Base-by-base conservation (phyloP, 1,140 invertebrate genomes). In the Apis cerana region DNA sequence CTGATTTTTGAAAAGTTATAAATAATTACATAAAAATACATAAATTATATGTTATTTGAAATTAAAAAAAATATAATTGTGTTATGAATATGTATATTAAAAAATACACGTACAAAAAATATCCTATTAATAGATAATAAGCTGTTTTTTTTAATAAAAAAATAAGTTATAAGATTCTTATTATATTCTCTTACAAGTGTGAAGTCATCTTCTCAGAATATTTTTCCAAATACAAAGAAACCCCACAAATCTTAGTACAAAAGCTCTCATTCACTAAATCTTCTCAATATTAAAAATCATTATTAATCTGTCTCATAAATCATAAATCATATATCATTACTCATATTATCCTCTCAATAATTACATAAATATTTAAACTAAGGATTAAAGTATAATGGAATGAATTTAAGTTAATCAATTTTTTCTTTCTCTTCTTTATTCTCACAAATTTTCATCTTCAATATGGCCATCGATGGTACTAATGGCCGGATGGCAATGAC, bases 401-500 rank as follows among this genome's bases (percentile, higher is more conserved):
- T 50, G 33, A 13, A 75, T 23, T 15, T 11, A n/a, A 11, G 1
- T 19, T 72, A 54, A 54, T 48, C 68, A 23, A 54, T 50, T 27
- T 52, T n/a, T 52, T 5, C 48, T 54, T 1, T 3, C 27, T 52
- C 48, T 52, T 5, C 48, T 54, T 1, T 3, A 54, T 71, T 10
- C 50, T 10, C 27, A 8, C 17, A 19, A 74, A 74, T 33, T 74
- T 43, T 2, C 21, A 59, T 74, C 33, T 27, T 43, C 19, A 23
- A 33, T 43, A n/a, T 13, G 9, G 13, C 56, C 33, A 43, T 43
- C 23, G 56, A 58, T 13, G 23, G 17, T 17, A 21, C 0, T 19
- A 21, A 56, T n/a, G n/a, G n/a, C 50, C 62, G 50, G 75, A 76
- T 78, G 64, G 64, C 75, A 78, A 67, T 78, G 75, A 78, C 75